Evolutionary conservation across 2,113 vertebrate genomes (phyloP).

Genomic region (Equus quagga): DNA sequence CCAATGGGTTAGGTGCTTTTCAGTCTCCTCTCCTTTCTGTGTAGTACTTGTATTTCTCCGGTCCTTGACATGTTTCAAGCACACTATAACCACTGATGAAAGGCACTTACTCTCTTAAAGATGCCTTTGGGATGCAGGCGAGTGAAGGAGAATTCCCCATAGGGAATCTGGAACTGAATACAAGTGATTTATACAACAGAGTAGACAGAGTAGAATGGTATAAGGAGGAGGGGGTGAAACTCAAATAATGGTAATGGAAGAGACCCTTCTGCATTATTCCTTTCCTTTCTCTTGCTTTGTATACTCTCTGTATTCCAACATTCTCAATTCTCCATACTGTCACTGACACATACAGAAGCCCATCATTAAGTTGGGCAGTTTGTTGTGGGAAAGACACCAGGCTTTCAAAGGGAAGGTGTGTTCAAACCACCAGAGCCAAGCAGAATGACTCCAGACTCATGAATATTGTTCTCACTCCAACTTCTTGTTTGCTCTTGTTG

Average conservation of each 20-base stretch:
- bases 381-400: neutral
- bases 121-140: neutral
- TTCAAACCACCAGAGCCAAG: neutral
- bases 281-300: neutral
- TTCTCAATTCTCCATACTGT: neutral
- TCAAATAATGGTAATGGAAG: neutral
- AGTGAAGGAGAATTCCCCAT: conserved; percentile 13
- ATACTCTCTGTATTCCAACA: neutral
- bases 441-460: neutral
- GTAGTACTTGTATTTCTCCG: conserved; percentile 9
- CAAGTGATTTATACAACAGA: neutral
- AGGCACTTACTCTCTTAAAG: conserved; percentile 25
- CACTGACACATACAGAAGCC: neutral
- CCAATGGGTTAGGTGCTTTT: neutral
- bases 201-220: neutral
- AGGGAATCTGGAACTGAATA: neutral
- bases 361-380: neutral
- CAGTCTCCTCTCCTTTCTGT: neutral
- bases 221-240: neutral
- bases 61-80: conserved; percentile 48
- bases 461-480: neutral
- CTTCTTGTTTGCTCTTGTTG: neutral
- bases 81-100: conserved; percentile 35
- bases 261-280: neutral
- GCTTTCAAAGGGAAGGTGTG: neutral